These are phyloP conservation scores for Sorex fumeus DNA, from an alignment of 2,113 vertebrate genomes.

Conservation along the genomic window DNA sequence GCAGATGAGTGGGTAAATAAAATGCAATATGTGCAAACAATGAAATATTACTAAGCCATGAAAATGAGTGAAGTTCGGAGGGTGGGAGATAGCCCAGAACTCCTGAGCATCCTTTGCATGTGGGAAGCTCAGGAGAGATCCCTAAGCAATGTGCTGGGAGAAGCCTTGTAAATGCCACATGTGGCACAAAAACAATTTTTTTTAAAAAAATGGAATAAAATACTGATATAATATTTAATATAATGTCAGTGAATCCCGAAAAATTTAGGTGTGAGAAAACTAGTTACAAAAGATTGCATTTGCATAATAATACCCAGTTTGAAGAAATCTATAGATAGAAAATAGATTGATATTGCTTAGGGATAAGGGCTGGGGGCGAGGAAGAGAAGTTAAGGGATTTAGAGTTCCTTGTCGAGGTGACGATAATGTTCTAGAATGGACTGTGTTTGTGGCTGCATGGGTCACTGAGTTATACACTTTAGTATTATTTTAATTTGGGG, in stretches of 20 bases:
- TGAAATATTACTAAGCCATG: neutral
- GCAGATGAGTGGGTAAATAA: neutral
- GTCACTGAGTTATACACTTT: neutral
- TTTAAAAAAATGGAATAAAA: no score
- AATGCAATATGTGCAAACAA: neutral
- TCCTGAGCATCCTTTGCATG: no score
- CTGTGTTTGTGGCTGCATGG: neutral
- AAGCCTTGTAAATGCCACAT: no score
- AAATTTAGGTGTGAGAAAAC: conserved; percentile 13
- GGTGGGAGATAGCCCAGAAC: no score
- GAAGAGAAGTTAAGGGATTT: neutral
- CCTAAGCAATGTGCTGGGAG: no score
- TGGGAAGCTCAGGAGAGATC: no score
- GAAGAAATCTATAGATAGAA: neutral
- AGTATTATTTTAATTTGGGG: no score
- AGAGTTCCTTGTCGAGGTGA: neutral
- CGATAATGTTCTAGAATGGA: conserved; percentile 26
- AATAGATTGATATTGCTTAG: neutral
- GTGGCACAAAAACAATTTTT: no score
- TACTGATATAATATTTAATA: neutral
- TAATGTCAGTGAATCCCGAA: neutral
- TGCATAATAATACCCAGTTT: neutral
- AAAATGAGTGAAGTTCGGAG: neutral
- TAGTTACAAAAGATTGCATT: conserved; percentile 1
- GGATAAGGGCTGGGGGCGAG: neutral